phyloP scores from a whole-genome alignment of 2,888 invertebrate genomes.

The Pediacus dermestoides region DNA sequence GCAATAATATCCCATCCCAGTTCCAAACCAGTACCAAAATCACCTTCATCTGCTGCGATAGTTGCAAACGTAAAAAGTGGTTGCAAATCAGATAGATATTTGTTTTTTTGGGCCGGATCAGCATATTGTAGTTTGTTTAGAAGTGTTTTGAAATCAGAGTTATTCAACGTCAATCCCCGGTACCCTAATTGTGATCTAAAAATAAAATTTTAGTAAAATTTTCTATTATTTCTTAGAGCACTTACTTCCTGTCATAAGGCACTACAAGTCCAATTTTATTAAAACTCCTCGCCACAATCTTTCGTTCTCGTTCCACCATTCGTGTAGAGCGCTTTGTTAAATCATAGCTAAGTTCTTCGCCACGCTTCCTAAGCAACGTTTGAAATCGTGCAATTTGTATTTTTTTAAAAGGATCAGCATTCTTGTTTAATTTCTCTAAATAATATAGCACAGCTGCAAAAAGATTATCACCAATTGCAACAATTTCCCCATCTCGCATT shows the following conservation, averaged over 20 bases:
- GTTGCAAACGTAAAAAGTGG: conserved; percentile 75
- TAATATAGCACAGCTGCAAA: conserved; percentile 76
- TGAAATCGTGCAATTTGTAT: conserved; percentile 58
- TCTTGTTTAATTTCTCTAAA: conserved; percentile 56
- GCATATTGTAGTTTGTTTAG: conserved; percentile 62
- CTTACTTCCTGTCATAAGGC: conserved; percentile 69
- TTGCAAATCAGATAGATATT: conserved; percentile 67
- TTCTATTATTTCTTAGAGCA: conserved; percentile 1
- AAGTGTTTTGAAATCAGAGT: conserved; percentile 60
- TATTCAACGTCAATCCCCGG: conserved; percentile 53
- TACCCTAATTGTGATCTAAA: conserved; percentile 75
- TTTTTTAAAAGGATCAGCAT: conserved; percentile 61
- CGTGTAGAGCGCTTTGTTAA: conserved; percentile 56
- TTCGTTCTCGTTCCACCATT: conserved; percentile 61
- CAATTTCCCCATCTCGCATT: conserved; percentile 64
- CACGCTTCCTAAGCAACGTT: conserved; percentile 60
- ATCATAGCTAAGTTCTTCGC: conserved; percentile 57
- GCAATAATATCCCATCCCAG: conserved; percentile 82
- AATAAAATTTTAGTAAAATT: conserved; percentile 11
- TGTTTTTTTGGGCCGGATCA: conserved; percentile 57
- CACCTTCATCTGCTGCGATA: conserved; percentile 92
- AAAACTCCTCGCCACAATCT: conserved; percentile 67
- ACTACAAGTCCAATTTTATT: conserved; percentile 83
- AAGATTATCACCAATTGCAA: conserved; percentile 71
- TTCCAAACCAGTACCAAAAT: conserved; percentile 91